phyloP scores from a whole-genome alignment of 2,888 invertebrate species.

The Cheilosia grossa region DNA sequence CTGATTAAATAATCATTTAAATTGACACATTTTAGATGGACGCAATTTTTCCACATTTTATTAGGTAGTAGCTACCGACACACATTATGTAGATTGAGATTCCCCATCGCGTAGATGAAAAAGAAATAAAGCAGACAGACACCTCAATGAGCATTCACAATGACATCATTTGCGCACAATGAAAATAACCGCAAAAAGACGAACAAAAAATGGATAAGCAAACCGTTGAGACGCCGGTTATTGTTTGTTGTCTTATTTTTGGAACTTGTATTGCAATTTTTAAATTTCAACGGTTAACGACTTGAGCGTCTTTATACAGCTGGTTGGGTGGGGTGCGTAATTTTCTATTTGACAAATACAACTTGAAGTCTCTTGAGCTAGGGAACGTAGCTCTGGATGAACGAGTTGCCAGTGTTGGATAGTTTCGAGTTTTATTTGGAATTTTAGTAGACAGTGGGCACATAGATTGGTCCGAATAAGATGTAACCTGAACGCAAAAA shows the following conservation, averaged over 20 bases:
- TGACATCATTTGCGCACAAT: constrained; percentile 55
- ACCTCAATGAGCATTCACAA: constrained; percentile 4
- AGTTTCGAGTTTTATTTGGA: too few species aligned
- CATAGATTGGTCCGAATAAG: too few species aligned
- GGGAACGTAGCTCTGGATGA: not conserved
- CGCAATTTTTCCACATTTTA: not conserved
- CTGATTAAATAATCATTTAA: not conserved
- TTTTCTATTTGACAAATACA: not conserved
- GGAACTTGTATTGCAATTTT: constrained; percentile 39
- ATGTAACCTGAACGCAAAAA: too few species aligned
- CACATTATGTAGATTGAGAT: too few species aligned
- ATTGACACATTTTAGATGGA: not conserved
- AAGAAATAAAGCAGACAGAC: not conserved
- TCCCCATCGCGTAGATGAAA: not conserved
- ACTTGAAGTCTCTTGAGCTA: not conserved
- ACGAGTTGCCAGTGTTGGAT: not conserved
- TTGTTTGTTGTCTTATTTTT: constrained; percentile 41
- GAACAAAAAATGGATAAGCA: constrained; percentile 13
- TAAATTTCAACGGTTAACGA: constrained; percentile 36
- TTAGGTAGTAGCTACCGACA: not conserved
- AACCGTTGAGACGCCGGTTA: constrained; percentile 27
- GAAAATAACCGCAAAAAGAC: constrained; percentile 20
- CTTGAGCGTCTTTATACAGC: constrained; percentile 4
- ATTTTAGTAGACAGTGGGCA: too few species aligned
- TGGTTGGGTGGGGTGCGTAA: constrained; percentile 8